These are phyloP conservation scores for fruit fly (Drosophila melanogaster) DNA, from an alignment of 1,140 invertebrate species.

Conservation along the genomic window Release_6_plus_ISO1_MT NT_033779.5:3851501-3852000, in stretches of 20 bases:
- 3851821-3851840: constrained; percentile 74
- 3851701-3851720: constrained; percentile 34
- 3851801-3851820: constrained; percentile 64
- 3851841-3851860: constrained; percentile 83
- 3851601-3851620: background rate
- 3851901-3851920: background rate
- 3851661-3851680: constrained; percentile 63
- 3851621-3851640: constrained; percentile 18
- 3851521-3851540: background rate
- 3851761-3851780: constrained; percentile 29
- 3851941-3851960: constrained; percentile 62
- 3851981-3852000: constrained; percentile 78
- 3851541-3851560: no score
- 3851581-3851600: background rate
- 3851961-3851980: constrained; percentile 78
- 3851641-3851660: constrained; percentile 47
- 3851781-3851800: constrained; percentile 14
- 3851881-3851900: constrained; percentile 55
- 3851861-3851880: constrained; percentile 83
- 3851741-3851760: constrained; percentile 65
- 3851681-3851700: constrained; percentile 74
- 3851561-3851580: background rate
- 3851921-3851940: background rate
- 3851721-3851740: constrained; percentile 14
- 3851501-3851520: no score